Conservation (phyloP, 2,797 vertebrate species). For the Danio jaintianensis region DNA sequence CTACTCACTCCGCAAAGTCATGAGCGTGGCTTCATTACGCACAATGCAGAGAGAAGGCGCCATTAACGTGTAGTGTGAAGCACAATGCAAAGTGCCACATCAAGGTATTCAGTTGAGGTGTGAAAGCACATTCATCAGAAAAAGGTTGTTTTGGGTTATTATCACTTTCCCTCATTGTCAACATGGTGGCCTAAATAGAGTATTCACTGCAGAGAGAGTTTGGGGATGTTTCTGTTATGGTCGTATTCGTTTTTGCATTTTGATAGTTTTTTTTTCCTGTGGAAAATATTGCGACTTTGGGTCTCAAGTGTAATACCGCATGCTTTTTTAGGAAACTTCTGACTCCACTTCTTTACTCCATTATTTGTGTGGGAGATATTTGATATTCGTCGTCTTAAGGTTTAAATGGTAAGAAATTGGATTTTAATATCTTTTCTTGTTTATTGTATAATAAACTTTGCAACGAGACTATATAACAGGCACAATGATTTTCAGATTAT, state of each 20-base stretch:
- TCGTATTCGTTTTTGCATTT: slow-evolving; percentile 27
- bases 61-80: slow-evolving; percentile 49
- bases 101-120: slow-evolving; percentile 53
- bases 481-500: slow-evolving; percentile 66
- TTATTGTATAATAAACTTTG: slow-evolving; percentile 56
- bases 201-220: slow-evolving; percentile 23
- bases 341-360: slow-evolving; percentile 33
- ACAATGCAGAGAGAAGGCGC: slow-evolving; percentile 35
- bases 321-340: slow-evolving; percentile 55
- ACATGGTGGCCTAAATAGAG: slow-evolving; percentile 26
- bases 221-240: slow-evolving; percentile 20
- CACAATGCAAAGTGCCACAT: slow-evolving; percentile 58
- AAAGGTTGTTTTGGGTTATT: slow-evolving; percentile 27
- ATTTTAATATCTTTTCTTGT: slow-evolving; percentile 48
- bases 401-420: slow-evolving; percentile 49
- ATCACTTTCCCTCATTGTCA: slow-evolving; percentile 16
- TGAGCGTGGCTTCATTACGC: slow-evolving; percentile 41
- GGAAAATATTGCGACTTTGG: slow-evolving; percentile 26
- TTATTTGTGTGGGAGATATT: slow-evolving; percentile 48
- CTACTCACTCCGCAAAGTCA: slow-evolving; percentile 63
- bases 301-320: slow-evolving; percentile 27
- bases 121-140: slow-evolving; percentile 49
- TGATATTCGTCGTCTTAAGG: slow-evolving; percentile 37
- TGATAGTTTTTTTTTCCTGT: too few relatives aligned
- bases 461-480: slow-evolving; percentile 69